Percentiles rank a stretch among this genome's conserved stretches.
Conservation (phyloP, 1,140 invertebrate genomes). For the Ctenoplectra terminalis region DNA sequence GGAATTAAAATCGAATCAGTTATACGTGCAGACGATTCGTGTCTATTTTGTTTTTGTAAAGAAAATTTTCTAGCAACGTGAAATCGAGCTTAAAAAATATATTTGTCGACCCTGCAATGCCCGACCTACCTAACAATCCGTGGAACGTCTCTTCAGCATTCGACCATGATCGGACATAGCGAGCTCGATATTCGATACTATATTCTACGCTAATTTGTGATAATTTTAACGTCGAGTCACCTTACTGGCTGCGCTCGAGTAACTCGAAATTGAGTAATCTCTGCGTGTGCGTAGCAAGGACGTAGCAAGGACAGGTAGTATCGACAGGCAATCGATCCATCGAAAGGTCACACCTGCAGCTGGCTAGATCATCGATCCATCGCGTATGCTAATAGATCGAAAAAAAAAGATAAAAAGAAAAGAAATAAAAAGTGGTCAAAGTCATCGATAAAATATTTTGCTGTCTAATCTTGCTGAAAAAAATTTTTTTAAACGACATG, state of each 20-base stretch:
- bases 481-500: background rate
- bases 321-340: background rate
- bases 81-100: background rate
- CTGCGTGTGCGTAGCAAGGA: too few relatives aligned
- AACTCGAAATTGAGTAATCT: background rate
- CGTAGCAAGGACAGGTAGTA: too few relatives aligned
- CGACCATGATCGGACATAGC: background rate
- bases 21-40: background rate
- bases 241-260: background rate
- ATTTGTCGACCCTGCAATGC: background rate
- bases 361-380: background rate
- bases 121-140: constrained; percentile 12
- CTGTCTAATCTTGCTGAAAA: background rate
- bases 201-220: constrained; percentile 19
- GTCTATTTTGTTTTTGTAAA: background rate
- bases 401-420: background rate
- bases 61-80: background rate
- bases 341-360: background rate
- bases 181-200: background rate
- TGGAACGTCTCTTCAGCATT: background rate
- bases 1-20: background rate
- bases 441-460: too few relatives aligned
- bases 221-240: constrained; percentile 11
- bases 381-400: background rate
- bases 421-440: too few relatives aligned